Evolutionary conservation across 2,113 vertebrate genomes (phyloP), one percentile per base, ranked within the genome.

Genomic region (Bos javanicus): DNA sequence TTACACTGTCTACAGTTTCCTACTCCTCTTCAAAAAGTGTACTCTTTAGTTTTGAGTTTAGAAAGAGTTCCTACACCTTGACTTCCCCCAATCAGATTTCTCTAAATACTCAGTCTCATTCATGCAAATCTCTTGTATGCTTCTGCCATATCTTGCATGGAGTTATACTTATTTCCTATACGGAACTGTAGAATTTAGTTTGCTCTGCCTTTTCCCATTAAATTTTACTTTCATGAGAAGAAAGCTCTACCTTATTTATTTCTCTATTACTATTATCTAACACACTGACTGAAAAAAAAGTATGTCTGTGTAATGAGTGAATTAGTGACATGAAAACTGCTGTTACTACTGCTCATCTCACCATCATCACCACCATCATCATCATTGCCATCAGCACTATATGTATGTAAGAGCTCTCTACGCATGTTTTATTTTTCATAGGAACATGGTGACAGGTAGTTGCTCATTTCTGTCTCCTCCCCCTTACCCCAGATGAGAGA

Each of bases 321-420:
- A 92, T 94, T 50, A 64, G 13, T 67, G 21, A 50, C 23, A n/a
- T 84, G 60, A 76, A 60, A 90, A 50, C 46, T 33, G n/a, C n/a
- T 74, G 2, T n/a, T 15, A n/a, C 4, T 9, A 19, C 48, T 50
- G 17, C 11, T 36, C 52, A 13, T 4, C 56, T 36, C 10, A 76
- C 23, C 2, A 54, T 50, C 5, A 82, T 3, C 80, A 86, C 4
- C 43, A 28, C 23, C 3, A 57, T 36, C 23, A 23, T 15, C 14
- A 76, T 15, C 12, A 25, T 0, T 3, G 43, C 26, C 21, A 48
- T 23, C n/a, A 9, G 10, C 25, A 62, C 19, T 62, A 0, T 57
- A 7, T 39, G 15, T 5, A 25, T 13, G 0, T 25, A 71, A 90
- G 5, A 90, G 21, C 39, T 87, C 88, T 62, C 13, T 36, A 46